Evolutionary conservation across 2,113 vertebrate species (phyloP).

Genomic region (Trinectes maculatus): DNA sequence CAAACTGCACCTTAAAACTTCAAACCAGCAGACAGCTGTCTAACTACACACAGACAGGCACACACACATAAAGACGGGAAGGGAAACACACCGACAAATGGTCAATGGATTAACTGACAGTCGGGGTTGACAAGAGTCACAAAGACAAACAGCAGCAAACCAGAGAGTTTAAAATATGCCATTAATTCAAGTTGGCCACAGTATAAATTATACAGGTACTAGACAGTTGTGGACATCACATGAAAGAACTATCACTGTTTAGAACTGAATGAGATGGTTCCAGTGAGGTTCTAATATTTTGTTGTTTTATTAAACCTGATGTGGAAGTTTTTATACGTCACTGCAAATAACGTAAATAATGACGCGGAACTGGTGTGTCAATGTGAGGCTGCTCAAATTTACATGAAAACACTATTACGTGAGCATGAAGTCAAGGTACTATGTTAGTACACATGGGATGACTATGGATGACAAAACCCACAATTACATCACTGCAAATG

Average conservation of each 20-base stretch:
- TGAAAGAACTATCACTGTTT: constrained; percentile 6
- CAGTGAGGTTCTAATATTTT: not conserved
- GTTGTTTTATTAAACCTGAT: too few relatives aligned
- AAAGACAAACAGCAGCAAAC: constrained; percentile 23
- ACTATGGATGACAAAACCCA: not conserved
- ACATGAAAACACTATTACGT: constrained; percentile 1
- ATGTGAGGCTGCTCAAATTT: too few relatives aligned
- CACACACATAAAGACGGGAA: constrained; percentile 38
- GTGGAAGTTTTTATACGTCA: too few relatives aligned
- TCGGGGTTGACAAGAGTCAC: constrained; percentile 37
- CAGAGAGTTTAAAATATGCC: constrained; percentile 17
- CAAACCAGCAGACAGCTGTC: constrained; percentile 67
- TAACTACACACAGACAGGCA: constrained; percentile 38
- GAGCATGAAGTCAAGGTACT: not conserved
- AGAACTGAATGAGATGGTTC: not conserved
- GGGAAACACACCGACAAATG: constrained; percentile 46
- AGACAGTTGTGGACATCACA: not conserved
- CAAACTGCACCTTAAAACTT: constrained; percentile 74
- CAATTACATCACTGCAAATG: not conserved
- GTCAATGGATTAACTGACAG: constrained; percentile 53
- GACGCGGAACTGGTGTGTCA: not conserved
- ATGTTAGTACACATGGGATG: constrained; percentile 39
- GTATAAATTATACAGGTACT: not conserved
- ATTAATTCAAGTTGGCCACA: constrained; percentile 13
- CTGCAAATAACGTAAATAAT: too few relatives aligned